These are phyloP conservation scores for Dicaeum eximium DNA, from an alignment of 2,113 vertebrate species.

Conservation along the genomic window DNA sequence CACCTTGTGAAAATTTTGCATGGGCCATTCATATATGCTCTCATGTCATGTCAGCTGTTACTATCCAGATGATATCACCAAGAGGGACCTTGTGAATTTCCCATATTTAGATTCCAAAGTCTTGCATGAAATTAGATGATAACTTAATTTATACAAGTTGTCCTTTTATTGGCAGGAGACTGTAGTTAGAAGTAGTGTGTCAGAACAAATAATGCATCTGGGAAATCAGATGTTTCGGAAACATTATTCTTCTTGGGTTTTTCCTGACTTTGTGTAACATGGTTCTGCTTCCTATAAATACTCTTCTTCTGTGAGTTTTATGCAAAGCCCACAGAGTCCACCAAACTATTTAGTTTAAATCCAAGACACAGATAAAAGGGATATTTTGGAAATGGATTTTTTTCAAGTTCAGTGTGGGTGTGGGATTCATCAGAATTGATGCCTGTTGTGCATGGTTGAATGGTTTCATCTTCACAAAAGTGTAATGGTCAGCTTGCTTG, in stretches of 20 bases:
- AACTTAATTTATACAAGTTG: background rate
- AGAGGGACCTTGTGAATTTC: background rate
- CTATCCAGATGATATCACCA: background rate
- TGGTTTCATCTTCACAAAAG: background rate
- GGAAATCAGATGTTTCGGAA: background rate
- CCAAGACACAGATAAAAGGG: background rate
- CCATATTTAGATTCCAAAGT: background rate
- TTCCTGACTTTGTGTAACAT: background rate
- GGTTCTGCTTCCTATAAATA: background rate
- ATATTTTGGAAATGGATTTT: background rate
- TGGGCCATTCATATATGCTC: background rate
- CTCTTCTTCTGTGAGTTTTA: background rate
- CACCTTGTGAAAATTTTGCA: background rate
- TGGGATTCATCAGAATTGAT: background rate
- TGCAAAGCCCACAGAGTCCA: background rate
- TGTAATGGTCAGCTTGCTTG: background rate
- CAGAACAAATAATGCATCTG: background rate
- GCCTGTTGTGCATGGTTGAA: background rate
- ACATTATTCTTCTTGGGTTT: fast-evolving
- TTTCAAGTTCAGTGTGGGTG: background rate
- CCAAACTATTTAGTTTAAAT: background rate
- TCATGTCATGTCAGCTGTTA: background rate
- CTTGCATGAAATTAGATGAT: background rate
- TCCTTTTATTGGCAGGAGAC: background rate
- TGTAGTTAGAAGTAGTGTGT: background rate